Conservation (phyloP, 1,140 invertebrate genomes). For the Drosophila virilis region DNA sequence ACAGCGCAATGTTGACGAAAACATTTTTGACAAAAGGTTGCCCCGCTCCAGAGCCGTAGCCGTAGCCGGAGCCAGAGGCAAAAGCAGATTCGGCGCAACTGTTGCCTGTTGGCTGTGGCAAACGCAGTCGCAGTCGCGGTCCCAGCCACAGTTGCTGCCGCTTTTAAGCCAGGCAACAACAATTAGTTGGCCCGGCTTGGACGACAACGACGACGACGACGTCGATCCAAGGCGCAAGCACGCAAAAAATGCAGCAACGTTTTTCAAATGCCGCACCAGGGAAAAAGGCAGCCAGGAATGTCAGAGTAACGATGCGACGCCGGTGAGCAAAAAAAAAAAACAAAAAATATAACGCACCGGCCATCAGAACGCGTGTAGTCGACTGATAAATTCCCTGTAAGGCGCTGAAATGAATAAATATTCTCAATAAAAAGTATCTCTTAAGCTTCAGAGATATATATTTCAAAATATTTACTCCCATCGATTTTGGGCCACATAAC, state of each 20-base stretch:
- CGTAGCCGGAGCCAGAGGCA: neutral
- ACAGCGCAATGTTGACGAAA: constrained; percentile 39
- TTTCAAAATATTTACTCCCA: too few species aligned
- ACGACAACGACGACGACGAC: neutral
- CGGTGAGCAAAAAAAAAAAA: constrained; percentile 18
- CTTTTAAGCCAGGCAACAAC: constrained; percentile 46
- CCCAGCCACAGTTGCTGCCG: neutral
- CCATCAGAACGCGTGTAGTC: neutral
- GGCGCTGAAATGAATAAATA: too few species aligned
- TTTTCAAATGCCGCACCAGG: constrained; percentile 70
- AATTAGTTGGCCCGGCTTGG: constrained; percentile 56
- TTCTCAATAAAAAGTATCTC: too few species aligned
- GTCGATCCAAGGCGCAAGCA: constrained; percentile 48
- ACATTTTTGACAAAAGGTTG: constrained; percentile 49
- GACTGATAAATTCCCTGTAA: neutral
- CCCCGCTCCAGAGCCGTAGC: neutral
- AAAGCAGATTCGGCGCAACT: neutral
- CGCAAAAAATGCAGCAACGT: constrained; percentile 78
- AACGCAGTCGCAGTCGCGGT: neutral
- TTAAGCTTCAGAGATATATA: too few species aligned
- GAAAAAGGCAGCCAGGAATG: constrained; percentile 50
- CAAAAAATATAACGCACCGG: neutral
- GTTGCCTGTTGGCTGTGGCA: neutral
- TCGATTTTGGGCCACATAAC: too few species aligned
- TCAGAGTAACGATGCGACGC: constrained; percentile 42